Evolutionary conservation across 1,140 invertebrate species (phyloP).

Genomic region (Atta texana): DNA sequence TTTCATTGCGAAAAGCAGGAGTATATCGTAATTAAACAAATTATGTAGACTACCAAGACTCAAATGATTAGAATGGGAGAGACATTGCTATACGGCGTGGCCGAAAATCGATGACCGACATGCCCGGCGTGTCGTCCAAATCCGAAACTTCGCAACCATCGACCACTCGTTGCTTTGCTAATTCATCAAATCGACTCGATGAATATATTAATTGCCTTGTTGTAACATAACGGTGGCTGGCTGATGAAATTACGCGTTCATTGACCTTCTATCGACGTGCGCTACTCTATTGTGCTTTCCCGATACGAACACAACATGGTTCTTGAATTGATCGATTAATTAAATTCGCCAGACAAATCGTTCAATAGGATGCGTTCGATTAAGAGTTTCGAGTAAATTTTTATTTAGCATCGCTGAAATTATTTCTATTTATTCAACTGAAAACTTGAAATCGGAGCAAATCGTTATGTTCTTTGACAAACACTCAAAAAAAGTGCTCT

Average conservation of each 20-base stretch:
- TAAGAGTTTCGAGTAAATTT: constrained; percentile 4
- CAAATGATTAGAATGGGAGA: not conserved
- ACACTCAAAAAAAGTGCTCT: too few species aligned
- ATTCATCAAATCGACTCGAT: constrained; percentile 63
- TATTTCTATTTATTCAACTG: not conserved
- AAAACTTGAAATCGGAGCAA: not conserved
- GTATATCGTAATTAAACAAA: too few species aligned
- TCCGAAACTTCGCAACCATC: constrained; percentile 40
- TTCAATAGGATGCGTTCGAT: constrained; percentile 9
- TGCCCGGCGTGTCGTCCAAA: constrained; percentile 30
- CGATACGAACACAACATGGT: constrained; percentile 56
- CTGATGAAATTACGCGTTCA: constrained; percentile 62
- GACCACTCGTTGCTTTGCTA: constrained; percentile 55
- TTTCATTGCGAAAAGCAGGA: not conserved
- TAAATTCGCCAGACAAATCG: constrained; percentile 39
- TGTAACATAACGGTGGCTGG: constrained; percentile 49
- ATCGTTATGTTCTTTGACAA: not conserved
- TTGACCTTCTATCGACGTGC: constrained; percentile 55
- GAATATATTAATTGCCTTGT: constrained; percentile 64
- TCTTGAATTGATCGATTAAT: constrained; percentile 62
- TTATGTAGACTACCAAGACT: too few species aligned
- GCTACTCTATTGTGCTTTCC: constrained; percentile 58
- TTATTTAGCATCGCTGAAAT: not conserved
- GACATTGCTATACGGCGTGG: constrained; percentile 6
- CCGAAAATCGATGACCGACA: constrained; percentile 59